Percentiles rank a stretch among this genome's conserved stretches.
Evolutionary conservation across 2,888 invertebrate genomes (phyloP).

Genomic region (Lepidocyrtoides sp.): DNA sequence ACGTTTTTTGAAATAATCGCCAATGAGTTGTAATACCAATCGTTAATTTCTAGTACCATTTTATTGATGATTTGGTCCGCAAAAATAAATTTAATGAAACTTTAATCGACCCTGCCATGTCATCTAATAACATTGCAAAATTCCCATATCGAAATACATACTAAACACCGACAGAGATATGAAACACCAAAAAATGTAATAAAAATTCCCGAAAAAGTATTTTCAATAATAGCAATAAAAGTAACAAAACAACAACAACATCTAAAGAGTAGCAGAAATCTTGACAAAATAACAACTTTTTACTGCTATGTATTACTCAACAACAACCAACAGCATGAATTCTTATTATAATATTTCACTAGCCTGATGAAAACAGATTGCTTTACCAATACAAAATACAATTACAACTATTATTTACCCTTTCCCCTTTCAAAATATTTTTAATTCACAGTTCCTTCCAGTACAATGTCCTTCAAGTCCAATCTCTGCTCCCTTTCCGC

Average conservation of each 20-base stretch:
- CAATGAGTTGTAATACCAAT: not conserved
- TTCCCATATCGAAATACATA: slow-evolving; percentile 10
- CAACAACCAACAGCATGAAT: not conserved
- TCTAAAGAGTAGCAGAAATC: not conserved
- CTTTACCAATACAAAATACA: slow-evolving; percentile 50
- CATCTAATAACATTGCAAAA: slow-evolving; percentile 54
- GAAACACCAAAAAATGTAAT: slow-evolving; percentile 20
- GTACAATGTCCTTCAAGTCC: slow-evolving; percentile 2
- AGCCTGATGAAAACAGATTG: slow-evolving; percentile 57
- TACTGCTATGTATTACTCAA: slow-evolving; percentile 28
- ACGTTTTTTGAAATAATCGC: not conserved
- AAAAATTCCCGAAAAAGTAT: slow-evolving; percentile 28
- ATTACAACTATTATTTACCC: slow-evolving; percentile 60
- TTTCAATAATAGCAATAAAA: not conserved
- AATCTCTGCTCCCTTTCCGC: not conserved
- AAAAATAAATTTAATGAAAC: slow-evolving; percentile 46
- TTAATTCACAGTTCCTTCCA: slow-evolving; percentile 61
- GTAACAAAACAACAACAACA: not conserved
- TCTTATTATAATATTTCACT: not conserved
- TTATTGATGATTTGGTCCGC: slow-evolving; percentile 55
- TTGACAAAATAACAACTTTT: not conserved
- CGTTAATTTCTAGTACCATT: slow-evolving; percentile 12
- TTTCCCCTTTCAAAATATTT: slow-evolving; percentile 65
- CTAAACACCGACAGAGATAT: not conserved
- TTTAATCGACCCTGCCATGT: slow-evolving; percentile 36